These are phyloP conservation scores for Lamellibrachia luymesi DNA, from an alignment of 1,140 invertebrate species.

Conservation along the genomic window DNA sequence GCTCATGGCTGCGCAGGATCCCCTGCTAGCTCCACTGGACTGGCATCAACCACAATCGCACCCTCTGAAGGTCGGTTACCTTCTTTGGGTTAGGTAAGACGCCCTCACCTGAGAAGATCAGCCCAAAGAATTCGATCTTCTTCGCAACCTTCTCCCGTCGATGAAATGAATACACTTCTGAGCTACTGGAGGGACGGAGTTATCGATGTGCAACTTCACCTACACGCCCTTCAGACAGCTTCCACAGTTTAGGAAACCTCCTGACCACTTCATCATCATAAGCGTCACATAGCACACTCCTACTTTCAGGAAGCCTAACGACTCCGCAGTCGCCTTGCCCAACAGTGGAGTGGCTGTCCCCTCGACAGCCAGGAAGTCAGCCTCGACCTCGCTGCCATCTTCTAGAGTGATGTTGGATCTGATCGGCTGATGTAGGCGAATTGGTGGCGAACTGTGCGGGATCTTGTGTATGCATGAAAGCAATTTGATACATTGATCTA, in stretches of 20 bases:
- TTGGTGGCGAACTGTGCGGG: neutral
- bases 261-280: neutral
- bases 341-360: neutral
- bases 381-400: neutral
- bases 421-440: neutral
- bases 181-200: neutral
- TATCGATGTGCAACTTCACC: neutral
- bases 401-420: neutral
- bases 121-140: constrained; percentile 4
- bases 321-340: neutral
- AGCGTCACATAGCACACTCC: neutral
- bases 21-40: constrained; percentile 36
- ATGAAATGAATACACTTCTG: constrained; percentile 1
- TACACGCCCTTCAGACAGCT: neutral
- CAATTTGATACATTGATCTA: neutral
- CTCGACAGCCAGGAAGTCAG: neutral
- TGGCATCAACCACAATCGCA: constrained; percentile 54
- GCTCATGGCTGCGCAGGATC: constrained; percentile 14
- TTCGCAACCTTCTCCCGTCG: neutral
- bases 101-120: constrained; percentile 31
- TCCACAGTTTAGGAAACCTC: neutral
- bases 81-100: too few relatives aligned
- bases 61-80: constrained; percentile 34
- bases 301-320: neutral
- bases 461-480: neutral